A percentile compares a stretch with the other conserved stretches of the same genome.
Evolutionary conservation across 2,888 invertebrate genomes (phyloP).

Genomic region (Cynaeus angustus): DNA sequence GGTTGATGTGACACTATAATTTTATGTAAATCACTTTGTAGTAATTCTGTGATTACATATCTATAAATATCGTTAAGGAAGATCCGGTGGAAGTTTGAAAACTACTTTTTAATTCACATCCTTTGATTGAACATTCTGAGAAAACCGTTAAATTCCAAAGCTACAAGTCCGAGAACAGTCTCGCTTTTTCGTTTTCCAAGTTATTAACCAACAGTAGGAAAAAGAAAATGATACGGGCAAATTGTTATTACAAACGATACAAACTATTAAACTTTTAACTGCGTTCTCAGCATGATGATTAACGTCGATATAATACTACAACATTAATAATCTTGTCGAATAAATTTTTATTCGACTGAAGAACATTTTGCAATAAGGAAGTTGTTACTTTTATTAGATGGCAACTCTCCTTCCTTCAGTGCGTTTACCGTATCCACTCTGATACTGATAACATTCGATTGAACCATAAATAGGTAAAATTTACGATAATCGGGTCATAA

Average conservation of each 20-base stretch:
- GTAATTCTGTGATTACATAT: constrained; percentile 99
- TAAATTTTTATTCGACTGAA: constrained; percentile 17
- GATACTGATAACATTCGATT: too few relatives aligned
- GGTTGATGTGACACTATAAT: constrained; percentile 99
- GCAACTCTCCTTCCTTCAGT: constrained; percentile 12
- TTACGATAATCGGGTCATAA: neutral
- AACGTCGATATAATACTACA: constrained; percentile 26
- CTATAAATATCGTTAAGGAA: constrained; percentile 72
- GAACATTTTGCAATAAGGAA: constrained; percentile 41
- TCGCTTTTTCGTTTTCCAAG: too few relatives aligned
- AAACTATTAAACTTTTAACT: constrained; percentile 22
- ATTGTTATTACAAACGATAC: constrained; percentile 7
- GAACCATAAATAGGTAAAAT: neutral
- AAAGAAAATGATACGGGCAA: constrained; percentile 17
- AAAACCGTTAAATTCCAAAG: too few relatives aligned
- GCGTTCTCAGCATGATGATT: constrained; percentile 23
- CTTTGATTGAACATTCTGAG: too few relatives aligned
- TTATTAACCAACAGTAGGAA: constrained; percentile 3
- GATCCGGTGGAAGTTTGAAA: neutral
- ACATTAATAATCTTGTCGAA: constrained; percentile 42
- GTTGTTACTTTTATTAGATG: constrained; percentile 35
- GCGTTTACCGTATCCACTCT: constrained; percentile 3
- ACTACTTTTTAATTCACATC: constrained; percentile 2
- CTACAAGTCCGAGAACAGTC: too few relatives aligned
- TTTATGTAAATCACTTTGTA: constrained; percentile 99